phyloP scores from a whole-genome alignment of 2,113 vertebrate species.

The Oryzias melastigma region DNA sequence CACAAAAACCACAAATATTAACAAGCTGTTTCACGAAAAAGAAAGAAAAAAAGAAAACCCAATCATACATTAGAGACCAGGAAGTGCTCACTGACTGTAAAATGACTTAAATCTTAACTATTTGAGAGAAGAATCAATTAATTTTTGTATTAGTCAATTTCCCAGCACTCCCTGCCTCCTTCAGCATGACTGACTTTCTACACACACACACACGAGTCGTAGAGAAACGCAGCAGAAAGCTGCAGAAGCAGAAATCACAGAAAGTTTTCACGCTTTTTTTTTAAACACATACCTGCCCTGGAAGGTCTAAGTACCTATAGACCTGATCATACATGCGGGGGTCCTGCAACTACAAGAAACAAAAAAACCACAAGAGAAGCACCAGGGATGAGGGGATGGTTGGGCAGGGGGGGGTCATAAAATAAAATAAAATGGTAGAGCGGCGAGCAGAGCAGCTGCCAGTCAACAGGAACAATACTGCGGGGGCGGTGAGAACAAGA shows the following conservation, averaged over 20 bases:
- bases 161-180: constrained; percentile 34
- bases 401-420: constrained; percentile 15
- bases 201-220: constrained; percentile 9
- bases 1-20: constrained; percentile 2
- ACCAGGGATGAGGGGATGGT: constrained; percentile 51
- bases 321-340: constrained; percentile 81
- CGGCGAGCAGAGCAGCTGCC: constrained; percentile 45
- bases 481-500: constrained; percentile 36
- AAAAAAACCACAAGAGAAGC: constrained; percentile 72
- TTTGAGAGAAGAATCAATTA: not conserved
- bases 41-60: not conserved
- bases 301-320: constrained; percentile 83
- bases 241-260: constrained; percentile 46
- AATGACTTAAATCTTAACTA: not conserved
- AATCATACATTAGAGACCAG: constrained; percentile 17
- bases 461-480: constrained; percentile 48
- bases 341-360: constrained; percentile 81
- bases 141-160: not conserved
- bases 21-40: not conserved
- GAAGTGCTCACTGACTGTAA: constrained; percentile 26
- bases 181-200: constrained; percentile 12
- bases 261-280: constrained; percentile 33
- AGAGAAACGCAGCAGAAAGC: constrained; percentile 31
- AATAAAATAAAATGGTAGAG: constrained; percentile 53
- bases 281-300: constrained; percentile 79